phyloP scores from a whole-genome alignment of 1,140 invertebrate genomes.

The Sipha flava region DNA sequence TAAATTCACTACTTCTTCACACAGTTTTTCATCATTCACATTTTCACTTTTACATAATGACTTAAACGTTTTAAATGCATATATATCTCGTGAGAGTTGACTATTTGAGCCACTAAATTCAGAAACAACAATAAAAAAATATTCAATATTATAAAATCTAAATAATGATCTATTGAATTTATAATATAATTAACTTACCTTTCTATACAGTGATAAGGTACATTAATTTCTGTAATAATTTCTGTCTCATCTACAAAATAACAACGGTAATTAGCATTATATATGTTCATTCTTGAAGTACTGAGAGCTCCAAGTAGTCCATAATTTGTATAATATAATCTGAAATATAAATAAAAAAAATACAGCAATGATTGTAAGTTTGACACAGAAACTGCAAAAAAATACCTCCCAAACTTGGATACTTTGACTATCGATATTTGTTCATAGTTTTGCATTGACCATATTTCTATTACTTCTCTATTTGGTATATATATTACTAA shows the following conservation, averaged over 20 bases:
- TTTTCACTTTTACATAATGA: conserved; percentile 54
- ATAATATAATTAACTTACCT: conserved; percentile 47
- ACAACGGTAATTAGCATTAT: conserved; percentile 58
- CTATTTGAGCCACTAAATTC: conserved; percentile 50
- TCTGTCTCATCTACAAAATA: conserved; percentile 76
- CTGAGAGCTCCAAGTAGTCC: conserved; percentile 59
- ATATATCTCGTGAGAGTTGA: conserved; percentile 73
- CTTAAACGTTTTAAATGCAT: conserved; percentile 72
- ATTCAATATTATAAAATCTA: background rate
- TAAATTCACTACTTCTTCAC: conserved; percentile 48
- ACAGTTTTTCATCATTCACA: conserved; percentile 47
- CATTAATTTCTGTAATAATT: conserved; percentile 64
- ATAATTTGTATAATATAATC: conserved; percentile 67
- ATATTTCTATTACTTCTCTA: conserved; percentile 76
- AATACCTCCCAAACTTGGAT: conserved; percentile 62
- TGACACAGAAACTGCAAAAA: background rate
- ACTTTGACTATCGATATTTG: conserved; percentile 82
- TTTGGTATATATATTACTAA: conserved; percentile 78
- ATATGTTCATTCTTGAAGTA: conserved; percentile 43
- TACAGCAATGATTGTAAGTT: background rate
- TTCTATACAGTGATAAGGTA: conserved; percentile 85
- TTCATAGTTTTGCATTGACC: conserved; percentile 73
- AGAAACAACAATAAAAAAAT: background rate
- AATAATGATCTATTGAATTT: background rate
- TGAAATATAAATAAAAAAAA: conserved; percentile 39